Conservation (phyloP, 2,113 vertebrate genomes). For the Manacus vitellinus region DNA sequence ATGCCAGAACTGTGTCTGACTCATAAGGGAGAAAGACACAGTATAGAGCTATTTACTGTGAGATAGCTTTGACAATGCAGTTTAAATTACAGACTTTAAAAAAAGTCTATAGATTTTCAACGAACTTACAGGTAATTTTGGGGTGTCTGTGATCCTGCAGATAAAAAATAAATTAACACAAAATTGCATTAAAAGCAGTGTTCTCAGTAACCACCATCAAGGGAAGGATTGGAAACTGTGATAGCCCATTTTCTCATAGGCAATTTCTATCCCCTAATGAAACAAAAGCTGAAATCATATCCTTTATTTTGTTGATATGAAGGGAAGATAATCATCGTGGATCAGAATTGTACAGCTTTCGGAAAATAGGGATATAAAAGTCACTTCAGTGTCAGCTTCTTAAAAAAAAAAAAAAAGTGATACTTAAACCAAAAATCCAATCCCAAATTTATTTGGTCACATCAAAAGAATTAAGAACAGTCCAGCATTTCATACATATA, state of each 20-base stretch:
- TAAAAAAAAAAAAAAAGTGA: not conserved
- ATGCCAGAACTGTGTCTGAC: not conserved
- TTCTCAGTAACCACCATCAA: not conserved
- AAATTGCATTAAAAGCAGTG: not conserved
- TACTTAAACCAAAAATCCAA: not conserved
- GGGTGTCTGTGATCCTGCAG: not conserved
- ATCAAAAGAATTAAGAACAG: not conserved
- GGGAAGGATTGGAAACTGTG: not conserved
- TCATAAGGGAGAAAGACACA: not conserved
- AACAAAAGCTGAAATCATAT: not conserved
- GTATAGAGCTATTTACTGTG: not conserved
- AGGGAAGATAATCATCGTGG: not conserved
- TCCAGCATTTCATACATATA: not conserved
- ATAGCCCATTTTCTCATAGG: not conserved
- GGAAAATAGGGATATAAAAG: not conserved
- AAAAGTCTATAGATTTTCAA: not conserved
- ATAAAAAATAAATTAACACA: not conserved
- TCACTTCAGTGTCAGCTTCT: not conserved
- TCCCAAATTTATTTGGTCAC: not conserved
- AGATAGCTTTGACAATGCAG: not conserved
- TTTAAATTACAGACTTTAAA: not conserved
- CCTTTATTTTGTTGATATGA: not conserved
- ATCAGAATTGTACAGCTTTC: not conserved
- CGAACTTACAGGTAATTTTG: not conserved
- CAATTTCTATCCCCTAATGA: not conserved